Evolutionary conservation across 2,113 vertebrate genomes (phyloP), one percentile per base, ranked within the genome.

Genomic region (Cynocephalus volans): DNA sequence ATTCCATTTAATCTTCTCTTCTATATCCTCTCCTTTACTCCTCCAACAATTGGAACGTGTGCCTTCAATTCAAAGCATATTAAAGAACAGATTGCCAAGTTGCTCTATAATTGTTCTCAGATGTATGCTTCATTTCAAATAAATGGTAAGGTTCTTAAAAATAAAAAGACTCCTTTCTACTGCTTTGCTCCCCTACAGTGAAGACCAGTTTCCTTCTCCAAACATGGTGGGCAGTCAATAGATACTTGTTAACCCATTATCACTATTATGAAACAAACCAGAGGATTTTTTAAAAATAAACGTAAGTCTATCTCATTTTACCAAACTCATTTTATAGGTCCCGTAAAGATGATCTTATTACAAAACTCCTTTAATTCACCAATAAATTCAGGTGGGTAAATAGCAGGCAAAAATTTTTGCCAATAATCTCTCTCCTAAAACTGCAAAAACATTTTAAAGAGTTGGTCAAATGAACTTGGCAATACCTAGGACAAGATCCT

Each of bases 31-130:
- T 73, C 52, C 83, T 93, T 85, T 92, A 65, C 60, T 85, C 41
- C 82, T 85, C 96, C 96, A 97, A 88, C 50, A 91, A 64, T 8
- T 88, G 67, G 45, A 96, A 93, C 2, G 18, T 79, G 52, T 60
- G 45, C 64, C 90, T 97, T 97, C 86, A 81, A 95, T 95, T 91
- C 86, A 76, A 93, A 87, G 64, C 73, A 93, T 77, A 93, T 97
- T 95, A 92, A 86, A 89, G 33, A 95, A 72, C 33, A 26, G 72
- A 93, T 28, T 88, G 72, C 93, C 91, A 94, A 87, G 48, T 50
- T 58, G 50, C 56, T 94, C 86, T 93, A 2, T 73, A 95, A 97
- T 95, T 95, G 82, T 89, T 97, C 94, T 96, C 95, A 98, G 90
- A 94, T 52, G 19, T 23, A 86, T 52, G 85, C 21, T 14, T 96